Percentiles rank a stretch among this genome's conserved stretches.
These are phyloP conservation scores for Littorina saxatilis DNA, from an alignment of 1,140 invertebrate species.

Conservation along the genomic window DNA sequence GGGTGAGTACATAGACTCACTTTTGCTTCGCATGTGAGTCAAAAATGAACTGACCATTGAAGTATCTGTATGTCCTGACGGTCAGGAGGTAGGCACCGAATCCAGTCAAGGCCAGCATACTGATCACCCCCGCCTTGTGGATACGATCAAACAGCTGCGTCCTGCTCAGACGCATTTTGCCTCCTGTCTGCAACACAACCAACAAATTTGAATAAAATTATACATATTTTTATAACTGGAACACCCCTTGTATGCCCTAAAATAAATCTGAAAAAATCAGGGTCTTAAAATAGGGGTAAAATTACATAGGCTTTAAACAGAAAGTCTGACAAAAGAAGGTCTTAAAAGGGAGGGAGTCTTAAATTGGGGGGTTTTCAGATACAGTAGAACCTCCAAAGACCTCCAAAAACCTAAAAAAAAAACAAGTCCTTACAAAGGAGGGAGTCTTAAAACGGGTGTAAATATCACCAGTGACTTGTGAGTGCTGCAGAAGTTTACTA, in stretches of 20 bases:
- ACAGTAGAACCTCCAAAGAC: no score
- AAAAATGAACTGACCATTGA: conserved; percentile 15
- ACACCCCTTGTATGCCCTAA: not conserved
- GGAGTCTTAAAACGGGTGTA: no score
- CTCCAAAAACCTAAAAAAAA: no score
- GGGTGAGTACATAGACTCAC: no score
- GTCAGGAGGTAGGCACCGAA: conserved; percentile 22
- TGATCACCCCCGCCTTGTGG: conserved; percentile 24
- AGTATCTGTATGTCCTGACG: conserved; percentile 27
- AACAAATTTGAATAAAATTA: not conserved
- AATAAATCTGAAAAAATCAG: not conserved
- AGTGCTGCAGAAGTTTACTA: no score
- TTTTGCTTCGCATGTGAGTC: no score
- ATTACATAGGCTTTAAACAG: no score
- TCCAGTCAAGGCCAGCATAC: conserved; percentile 25
- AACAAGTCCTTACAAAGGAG: no score
- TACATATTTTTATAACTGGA: not conserved
- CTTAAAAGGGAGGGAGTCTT: no score
- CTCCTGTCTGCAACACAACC: not conserved
- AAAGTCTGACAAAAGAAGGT: no score
- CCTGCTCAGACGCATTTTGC: not conserved
- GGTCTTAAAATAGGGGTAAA: no score
- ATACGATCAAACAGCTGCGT: conserved; percentile 9
- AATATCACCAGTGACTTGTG: not conserved
- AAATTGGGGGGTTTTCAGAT: not conserved